Evolutionary conservation across 2,113 vertebrate genomes (phyloP).

Genomic region (Mesoclemmys tuberculata): DNA sequence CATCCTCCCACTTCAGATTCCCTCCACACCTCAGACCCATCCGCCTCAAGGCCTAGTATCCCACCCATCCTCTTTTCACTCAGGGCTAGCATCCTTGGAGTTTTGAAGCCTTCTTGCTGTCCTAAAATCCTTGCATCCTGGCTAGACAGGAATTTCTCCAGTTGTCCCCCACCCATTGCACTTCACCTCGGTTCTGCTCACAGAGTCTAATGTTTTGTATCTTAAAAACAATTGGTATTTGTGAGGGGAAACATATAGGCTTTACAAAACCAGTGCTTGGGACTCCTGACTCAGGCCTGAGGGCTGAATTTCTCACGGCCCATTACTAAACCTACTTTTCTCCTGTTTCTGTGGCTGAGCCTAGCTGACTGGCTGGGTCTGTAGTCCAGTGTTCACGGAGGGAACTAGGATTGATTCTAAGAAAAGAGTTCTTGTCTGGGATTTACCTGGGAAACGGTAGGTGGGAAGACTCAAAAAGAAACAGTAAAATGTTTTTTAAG

Average conservation of each 20-base stretch:
- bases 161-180: background rate
- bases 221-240: background rate
- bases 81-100: accelerated
- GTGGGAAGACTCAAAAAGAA: background rate
- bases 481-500: too few species aligned
- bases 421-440: background rate
- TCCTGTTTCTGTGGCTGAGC: background rate
- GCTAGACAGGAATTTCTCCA: background rate
- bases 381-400: background rate
- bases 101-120: background rate
- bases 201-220: background rate
- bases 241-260: background rate
- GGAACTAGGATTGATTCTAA: background rate
- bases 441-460: background rate
- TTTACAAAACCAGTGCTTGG: background rate
- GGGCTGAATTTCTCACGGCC: background rate
- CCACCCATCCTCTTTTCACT: background rate
- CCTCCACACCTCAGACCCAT: background rate
- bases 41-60: background rate
- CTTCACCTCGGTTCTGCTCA: accelerated
- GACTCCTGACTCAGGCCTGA: background rate
- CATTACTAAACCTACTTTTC: background rate
- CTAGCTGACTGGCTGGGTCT: background rate
- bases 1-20: background rate
- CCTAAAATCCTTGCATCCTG: background rate